Base-by-base conservation (phyloP, 2,888 invertebrate species). In the Heliconius cydno region DNA sequence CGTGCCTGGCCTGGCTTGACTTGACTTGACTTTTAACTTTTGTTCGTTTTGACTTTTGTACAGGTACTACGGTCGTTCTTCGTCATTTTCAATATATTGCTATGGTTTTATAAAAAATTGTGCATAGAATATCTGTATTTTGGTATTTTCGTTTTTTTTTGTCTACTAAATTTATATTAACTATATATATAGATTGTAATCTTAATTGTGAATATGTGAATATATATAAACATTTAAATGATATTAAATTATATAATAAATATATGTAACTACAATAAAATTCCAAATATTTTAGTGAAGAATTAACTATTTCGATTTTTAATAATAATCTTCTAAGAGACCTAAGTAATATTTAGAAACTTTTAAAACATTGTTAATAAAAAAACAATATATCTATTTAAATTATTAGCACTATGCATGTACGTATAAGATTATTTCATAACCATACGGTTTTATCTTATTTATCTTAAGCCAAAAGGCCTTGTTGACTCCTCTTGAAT, bases 1-100 rank as follows among this genome's bases (percentile, higher is more conserved):
- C 89, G 88, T 89, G 87, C 88, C 87, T 79, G 80, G 87, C 88
- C 87, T 79, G 80, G 80, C 76, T 79, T 76, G 71, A 81, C 76
- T 79, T 76, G 71, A 81, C 76, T 79, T 76, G 71, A 80, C 71
- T 75, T 81, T 76, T 38, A 46, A 60, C n/a, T 77, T 77, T 76
- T 77, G n/a, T 52, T 66, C 34, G 7, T 72, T 60, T 57, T 65
- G n/a, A n/a, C 12, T 63, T 63, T 22, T 41, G 46, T 66, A 9
- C 74, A n/a, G 25, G 74, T 63, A 65, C 57, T 57, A 2, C 6
- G 46, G 46, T 46, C 34, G 38, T 38, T 38, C 28, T 25, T 41
- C 28, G 10, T 25, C 2, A 30, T 73, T 60, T 73, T 73, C 34
- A n/a, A 34, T 34, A 60, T 30, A 9, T 57, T 10, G 34, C 4